Conservation (phyloP, 2,113 vertebrate genomes). For the Natator depressus region DNA sequence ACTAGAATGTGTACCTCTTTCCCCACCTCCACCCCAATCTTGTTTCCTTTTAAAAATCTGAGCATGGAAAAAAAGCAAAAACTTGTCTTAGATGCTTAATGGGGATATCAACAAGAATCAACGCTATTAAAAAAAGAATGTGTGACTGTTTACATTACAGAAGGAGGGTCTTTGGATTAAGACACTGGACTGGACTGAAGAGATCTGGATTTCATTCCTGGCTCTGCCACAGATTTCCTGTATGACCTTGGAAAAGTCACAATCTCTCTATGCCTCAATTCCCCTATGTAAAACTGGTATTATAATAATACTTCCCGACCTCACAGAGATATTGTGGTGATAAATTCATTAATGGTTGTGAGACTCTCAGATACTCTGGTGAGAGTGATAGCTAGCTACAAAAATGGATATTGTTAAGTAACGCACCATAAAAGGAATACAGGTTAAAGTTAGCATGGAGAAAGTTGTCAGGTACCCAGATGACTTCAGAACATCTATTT, state of each 20-base stretch:
- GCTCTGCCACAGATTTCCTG: not conserved
- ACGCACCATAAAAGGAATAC: slow-evolving; percentile 77
- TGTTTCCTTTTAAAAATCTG: not conserved
- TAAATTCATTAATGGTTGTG: not conserved
- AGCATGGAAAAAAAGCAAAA: not conserved
- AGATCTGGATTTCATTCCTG: not conserved
- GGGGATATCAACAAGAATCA: not conserved
- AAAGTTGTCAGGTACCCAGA: slow-evolving; percentile 71
- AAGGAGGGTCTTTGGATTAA: not conserved
- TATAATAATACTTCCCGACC: not conserved
- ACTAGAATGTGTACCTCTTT: not conserved
- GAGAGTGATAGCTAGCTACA: not conserved
- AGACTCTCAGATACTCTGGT: not conserved
- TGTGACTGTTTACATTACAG: not conserved
- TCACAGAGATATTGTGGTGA: not conserved
- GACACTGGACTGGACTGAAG: not conserved
- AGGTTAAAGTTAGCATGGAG: slow-evolving; percentile 75
- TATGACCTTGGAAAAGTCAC: not conserved
- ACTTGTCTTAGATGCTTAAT: not conserved
- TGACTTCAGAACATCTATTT: slow-evolving; percentile 73
- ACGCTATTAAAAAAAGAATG: not conserved
- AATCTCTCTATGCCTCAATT: not conserved
- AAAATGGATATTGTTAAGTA: not conserved
- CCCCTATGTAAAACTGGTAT: not conserved
- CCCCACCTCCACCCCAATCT: not conserved